Evolutionary conservation across 2,113 vertebrate species (phyloP).

Genomic region (Nerophis lumbriciformis): DNA sequence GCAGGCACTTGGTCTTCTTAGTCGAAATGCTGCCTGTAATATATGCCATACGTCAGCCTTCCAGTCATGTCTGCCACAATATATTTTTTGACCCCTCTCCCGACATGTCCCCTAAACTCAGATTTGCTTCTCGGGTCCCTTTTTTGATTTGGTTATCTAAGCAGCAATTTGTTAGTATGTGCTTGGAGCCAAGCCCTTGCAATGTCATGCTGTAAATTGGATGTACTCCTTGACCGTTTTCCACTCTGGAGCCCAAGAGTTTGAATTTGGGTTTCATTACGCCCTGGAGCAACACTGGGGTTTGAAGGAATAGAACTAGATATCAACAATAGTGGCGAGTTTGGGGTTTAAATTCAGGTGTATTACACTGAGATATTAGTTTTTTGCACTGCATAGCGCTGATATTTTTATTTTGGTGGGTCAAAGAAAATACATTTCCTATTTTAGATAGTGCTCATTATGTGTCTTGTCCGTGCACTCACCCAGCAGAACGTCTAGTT

Average conservation of each 20-base stretch:
- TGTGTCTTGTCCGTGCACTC: slow-evolving; percentile 25
- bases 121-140: slow-evolving; percentile 39
- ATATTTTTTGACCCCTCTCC: slow-evolving; percentile 29
- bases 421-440: slow-evolving; percentile 25
- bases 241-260: slow-evolving; percentile 60
- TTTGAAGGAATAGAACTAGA: slow-evolving; percentile 26
- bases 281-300: slow-evolving; percentile 30
- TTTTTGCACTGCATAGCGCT: background rate
- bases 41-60: slow-evolving; percentile 15
- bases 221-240: slow-evolving; percentile 66
- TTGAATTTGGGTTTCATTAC: slow-evolving; percentile 73
- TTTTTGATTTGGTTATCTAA: slow-evolving; percentile 71
- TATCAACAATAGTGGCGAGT: slow-evolving; percentile 12
- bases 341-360: background rate
- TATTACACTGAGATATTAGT: background rate
- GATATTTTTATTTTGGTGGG: slow-evolving; percentile 3
- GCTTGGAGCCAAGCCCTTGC: slow-evolving; percentile 59
- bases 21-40: background rate
- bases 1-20: no score
- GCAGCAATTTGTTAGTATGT: slow-evolving; percentile 69
- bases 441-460: slow-evolving; percentile 50
- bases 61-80: slow-evolving; percentile 18
- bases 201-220: slow-evolving; percentile 71
- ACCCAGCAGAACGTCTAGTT: slow-evolving; percentile 35
- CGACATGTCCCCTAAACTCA: slow-evolving; percentile 46